Conservation (phyloP, 2,888 invertebrate genomes). For the Pinctada fucata region DNA sequence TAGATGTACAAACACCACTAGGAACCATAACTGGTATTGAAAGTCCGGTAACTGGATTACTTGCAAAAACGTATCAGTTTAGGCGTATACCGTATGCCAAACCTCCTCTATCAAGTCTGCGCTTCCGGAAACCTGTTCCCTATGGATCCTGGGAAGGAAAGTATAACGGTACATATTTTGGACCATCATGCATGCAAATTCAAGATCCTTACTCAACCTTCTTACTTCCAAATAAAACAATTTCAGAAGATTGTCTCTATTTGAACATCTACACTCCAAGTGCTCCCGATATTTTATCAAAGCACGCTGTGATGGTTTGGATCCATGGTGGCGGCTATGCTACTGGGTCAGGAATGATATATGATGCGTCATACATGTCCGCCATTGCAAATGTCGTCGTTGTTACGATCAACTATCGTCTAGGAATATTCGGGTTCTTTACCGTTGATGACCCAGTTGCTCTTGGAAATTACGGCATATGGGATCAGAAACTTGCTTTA, state of each 20-base stretch:
- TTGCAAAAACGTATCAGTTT: no score
- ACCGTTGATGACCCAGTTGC: conserved; percentile 40
- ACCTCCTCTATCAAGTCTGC: conserved; percentile 25
- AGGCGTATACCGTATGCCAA: conserved; percentile 38
- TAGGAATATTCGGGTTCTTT: conserved; percentile 34
- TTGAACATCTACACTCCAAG: conserved; percentile 40
- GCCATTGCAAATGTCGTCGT: conserved; percentile 33
- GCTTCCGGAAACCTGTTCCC: conserved; percentile 27
- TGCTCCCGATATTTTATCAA: neutral
- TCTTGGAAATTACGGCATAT: conserved; percentile 71
- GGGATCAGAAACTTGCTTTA: conserved; percentile 72
- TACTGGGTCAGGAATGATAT: conserved; percentile 14
- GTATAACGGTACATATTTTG: conserved; percentile 18
- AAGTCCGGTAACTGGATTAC: neutral
- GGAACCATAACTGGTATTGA: conserved; percentile 4
- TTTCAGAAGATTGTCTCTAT: conserved; percentile 33
- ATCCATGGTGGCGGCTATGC: conserved; percentile 38
- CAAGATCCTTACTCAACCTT: neutral
- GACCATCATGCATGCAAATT: conserved; percentile 34
- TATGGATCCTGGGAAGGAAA: conserved; percentile 14
- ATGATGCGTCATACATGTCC: conserved; percentile 28
- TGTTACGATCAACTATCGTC: conserved; percentile 41
- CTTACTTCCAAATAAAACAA: neutral
- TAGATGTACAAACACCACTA: conserved; percentile 6
- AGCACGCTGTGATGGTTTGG: conserved; percentile 39